A percentile compares a stretch with the other conserved stretches of the same genome.
These are phyloP conservation scores for Odontesthes bonariensis DNA, from an alignment of 2,113 vertebrate genomes.

Conservation along the genomic window DNA sequence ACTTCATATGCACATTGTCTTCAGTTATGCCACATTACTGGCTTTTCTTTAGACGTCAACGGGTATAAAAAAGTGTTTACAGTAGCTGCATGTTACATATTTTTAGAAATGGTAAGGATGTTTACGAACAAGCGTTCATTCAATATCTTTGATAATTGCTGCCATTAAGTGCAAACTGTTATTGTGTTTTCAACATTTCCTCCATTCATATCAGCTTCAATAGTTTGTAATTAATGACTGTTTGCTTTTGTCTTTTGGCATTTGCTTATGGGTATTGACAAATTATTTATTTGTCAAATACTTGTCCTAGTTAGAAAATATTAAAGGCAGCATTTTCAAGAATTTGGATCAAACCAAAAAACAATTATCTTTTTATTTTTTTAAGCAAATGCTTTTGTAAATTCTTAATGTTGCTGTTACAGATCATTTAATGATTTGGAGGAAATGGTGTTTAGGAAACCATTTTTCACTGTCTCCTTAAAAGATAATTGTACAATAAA, in stretches of 20 bases:
- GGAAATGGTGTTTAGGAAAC: constrained; percentile 49
- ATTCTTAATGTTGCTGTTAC: constrained; percentile 36
- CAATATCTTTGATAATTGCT: constrained; percentile 36
- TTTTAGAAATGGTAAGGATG: constrained; percentile 28
- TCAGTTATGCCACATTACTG: constrained; percentile 18
- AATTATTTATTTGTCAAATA: constrained; percentile 22
- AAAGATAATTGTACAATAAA: constrained; percentile 57
- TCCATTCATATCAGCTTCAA: constrained; percentile 42
- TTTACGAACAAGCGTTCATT: constrained; percentile 42
- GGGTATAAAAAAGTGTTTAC: constrained; percentile 19
- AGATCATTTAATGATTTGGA: constrained; percentile 31
- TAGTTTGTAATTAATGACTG: constrained; percentile 43
- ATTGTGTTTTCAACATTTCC: constrained; percentile 39
- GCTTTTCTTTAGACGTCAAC: constrained; percentile 16
- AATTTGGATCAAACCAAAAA: constrained; percentile 14
- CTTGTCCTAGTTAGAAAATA: neutral
- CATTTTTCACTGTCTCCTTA: constrained; percentile 41
- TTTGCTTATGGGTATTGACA: constrained; percentile 32
- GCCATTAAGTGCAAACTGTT: constrained; percentile 32
- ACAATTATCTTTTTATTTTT: constrained; percentile 26
- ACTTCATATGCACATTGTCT: neutral
- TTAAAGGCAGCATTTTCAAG: neutral
- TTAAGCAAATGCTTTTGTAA: constrained; percentile 32
- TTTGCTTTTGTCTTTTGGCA: constrained; percentile 41
- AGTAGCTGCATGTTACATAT: constrained; percentile 34